A percentile compares a stretch with the other conserved stretches of the same genome.
These are phyloP conservation scores for Picus viridis DNA, from an alignment of 2,797 vertebrate species.

Conservation along the genomic window DNA sequence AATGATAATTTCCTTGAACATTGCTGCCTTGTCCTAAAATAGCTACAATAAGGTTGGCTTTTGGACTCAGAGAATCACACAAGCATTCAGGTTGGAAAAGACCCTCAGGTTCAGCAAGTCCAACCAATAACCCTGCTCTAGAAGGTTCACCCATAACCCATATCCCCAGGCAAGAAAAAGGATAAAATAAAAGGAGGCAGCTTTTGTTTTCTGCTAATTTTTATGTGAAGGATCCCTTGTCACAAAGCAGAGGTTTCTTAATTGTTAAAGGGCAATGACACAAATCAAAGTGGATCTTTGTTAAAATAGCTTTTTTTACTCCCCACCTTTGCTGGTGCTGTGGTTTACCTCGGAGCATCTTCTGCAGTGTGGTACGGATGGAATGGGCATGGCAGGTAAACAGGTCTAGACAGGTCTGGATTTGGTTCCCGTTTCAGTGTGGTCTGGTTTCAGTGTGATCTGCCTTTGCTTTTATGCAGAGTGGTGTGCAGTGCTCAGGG, in stretches of 20 bases:
- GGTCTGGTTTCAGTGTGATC: not conserved
- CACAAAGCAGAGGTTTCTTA: not conserved
- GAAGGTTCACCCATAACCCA: no score
- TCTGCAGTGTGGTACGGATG: not conserved
- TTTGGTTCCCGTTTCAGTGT: slow-evolving; percentile 33
- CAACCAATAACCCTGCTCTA: no score
- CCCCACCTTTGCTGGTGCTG: not conserved
- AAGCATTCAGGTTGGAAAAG: no score
- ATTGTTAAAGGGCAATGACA: not conserved
- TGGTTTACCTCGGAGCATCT: not conserved
- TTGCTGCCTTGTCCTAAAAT: not conserved
- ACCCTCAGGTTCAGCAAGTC: no score
- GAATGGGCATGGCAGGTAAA: not conserved
- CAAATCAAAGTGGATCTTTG: not conserved
- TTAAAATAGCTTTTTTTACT: not conserved
- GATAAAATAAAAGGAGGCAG: not conserved
- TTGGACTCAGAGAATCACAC: not conserved
- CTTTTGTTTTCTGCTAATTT: not conserved
- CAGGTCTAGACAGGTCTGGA: slow-evolving; percentile 37
- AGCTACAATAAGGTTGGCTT: not conserved
- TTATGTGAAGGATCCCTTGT: not conserved
- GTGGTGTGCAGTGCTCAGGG: not conserved
- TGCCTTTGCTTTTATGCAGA: not conserved
- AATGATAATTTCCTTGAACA: not conserved
- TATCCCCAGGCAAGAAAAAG: not conserved